Evolutionary conservation across 2,888 invertebrate species (phyloP), one percentile per base, ranked within the genome.

Genomic region (Aricia artaxerxes): DNA sequence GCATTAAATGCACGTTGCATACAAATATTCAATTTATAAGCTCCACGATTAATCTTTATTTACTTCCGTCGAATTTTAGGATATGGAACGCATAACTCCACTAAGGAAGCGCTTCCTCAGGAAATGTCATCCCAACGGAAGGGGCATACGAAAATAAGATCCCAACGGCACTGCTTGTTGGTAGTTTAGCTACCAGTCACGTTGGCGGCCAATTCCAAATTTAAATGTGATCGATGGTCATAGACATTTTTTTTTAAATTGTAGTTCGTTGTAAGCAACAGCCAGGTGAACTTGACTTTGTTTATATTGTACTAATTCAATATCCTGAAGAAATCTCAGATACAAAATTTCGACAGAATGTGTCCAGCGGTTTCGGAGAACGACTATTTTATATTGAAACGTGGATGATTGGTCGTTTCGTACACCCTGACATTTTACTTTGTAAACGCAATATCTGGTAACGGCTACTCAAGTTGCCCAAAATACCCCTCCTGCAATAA

Each of bases 71-170:
- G 4, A 9, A 35, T 69, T 69, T 69, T 69, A 69, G 35, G 35
- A 69, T 38, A 69, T 38, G 64, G 9, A 64, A 69, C 69, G 35
- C 35, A 31, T 64, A 69, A 69, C 69, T 69, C 35, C 35, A 69
- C 69, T 69, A 73, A 73, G 73, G 73, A 73, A 73, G 73, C 7
- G 7, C 44, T 73, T 73, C 73, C 73, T 73, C 40, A 40, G 73
- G 73, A 44, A 73, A 44, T 31, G 69, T 35, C 44, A 73, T 73
- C 73, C 73, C 40, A 73, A 44, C 73, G 73, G 44, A 73, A 73
- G 73, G 40, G 40, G 73, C 73, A 73, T 73, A 73, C 73, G 24
- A 73, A n/a, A 69, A 69, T 69, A 69, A 69, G 69, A 35, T 69
- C 69, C 69, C 35, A 69, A 69, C 35, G 69, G 35, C 69, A 69